A percentile compares a stretch with the other conserved stretches of the same genome.
These are phyloP conservation scores for Bursaphelenchus okinawaensis DNA, from an alignment of 2,888 invertebrate genomes.

Conservation along the genomic window DNA sequence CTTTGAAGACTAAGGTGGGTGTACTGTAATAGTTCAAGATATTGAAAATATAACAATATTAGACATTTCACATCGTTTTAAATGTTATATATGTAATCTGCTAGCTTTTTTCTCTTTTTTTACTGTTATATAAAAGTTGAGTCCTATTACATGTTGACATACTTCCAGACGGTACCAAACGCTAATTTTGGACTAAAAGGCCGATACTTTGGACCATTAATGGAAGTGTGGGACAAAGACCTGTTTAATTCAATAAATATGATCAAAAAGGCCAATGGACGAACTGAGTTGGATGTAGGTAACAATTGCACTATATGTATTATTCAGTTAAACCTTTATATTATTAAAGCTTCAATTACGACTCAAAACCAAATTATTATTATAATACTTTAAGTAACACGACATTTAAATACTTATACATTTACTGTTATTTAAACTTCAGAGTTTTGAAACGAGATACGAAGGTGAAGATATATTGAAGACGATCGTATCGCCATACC, in stretches of 20 bases:
- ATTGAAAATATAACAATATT: too few relatives aligned
- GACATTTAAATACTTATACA: too few relatives aligned
- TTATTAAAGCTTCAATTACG: too few relatives aligned
- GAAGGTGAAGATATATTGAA: neutral
- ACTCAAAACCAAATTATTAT: too few relatives aligned
- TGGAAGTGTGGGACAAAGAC: neutral
- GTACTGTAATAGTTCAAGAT: neutral
- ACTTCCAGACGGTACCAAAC: neutral
- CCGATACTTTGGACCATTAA: neutral
- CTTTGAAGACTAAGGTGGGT: slow-evolving; percentile 12
- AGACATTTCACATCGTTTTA: too few relatives aligned
- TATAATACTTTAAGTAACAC: too few relatives aligned
- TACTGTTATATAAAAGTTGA: too few relatives aligned
- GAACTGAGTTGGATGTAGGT: neutral
- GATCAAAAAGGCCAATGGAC: neutral
- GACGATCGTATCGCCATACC: neutral
- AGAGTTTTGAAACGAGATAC: neutral
- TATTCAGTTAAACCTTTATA: too few relatives aligned
- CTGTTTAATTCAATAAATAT: neutral
- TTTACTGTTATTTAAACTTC: neutral
- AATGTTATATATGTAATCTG: too few relatives aligned
- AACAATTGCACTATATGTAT: too few relatives aligned
- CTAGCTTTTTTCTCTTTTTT: too few relatives aligned
- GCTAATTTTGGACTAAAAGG: neutral
- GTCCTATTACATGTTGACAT: too few relatives aligned